phyloP scores from a whole-genome alignment of 2,113 vertebrate genomes.

The Chunga burmeisteri region DNA sequence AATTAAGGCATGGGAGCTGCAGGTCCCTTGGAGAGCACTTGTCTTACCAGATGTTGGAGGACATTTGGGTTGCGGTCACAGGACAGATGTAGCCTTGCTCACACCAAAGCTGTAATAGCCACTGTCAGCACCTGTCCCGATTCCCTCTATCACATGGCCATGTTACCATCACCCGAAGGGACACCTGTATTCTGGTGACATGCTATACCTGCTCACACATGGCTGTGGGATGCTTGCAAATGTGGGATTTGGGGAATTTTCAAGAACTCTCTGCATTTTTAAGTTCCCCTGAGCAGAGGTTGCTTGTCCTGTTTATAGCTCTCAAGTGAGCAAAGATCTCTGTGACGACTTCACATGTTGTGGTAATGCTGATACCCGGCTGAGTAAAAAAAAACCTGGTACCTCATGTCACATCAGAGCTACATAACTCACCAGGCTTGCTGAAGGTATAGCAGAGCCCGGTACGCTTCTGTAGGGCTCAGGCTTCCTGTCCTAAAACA shows the following conservation, averaged over 20 bases:
- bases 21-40: rapidly evolving
- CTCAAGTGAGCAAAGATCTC: not conserved
- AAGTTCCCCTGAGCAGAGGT: not conserved
- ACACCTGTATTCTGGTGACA: not conserved
- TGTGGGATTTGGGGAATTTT: not conserved
- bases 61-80: rapidly evolving
- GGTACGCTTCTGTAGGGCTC: not conserved
- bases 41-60: not conserved
- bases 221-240: not conserved
- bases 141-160: not conserved
- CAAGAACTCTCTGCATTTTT: rapidly evolving
- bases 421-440: not conserved
- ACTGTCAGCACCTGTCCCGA: not conserved
- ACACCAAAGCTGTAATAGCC: not conserved
- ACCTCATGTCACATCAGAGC: not conserved
- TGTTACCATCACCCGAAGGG: not conserved
- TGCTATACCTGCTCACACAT: not conserved
- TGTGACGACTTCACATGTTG: not conserved
- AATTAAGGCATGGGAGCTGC: not conserved
- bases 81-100: not conserved
- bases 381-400: not conserved
- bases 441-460: not conserved
- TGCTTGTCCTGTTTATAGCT: not conserved
- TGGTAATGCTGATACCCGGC: not conserved
- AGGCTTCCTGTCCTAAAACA: not conserved